Percentiles rank a stretch among this genome's conserved stretches.
phyloP scores from a whole-genome alignment of 1,140 invertebrate species.

The Reticulitermes speratus region DNA sequence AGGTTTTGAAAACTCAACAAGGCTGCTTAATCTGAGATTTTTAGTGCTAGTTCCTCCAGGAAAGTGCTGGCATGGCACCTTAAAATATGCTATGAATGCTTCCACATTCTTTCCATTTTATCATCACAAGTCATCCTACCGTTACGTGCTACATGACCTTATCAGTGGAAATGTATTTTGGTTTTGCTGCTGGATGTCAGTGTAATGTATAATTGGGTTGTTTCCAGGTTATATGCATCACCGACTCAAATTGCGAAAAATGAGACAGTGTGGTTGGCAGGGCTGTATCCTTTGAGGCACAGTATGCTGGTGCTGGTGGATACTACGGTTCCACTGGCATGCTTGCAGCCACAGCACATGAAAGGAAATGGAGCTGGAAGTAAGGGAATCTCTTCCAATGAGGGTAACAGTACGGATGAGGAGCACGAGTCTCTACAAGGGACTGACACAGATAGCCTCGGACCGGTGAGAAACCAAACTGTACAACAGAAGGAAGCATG shows the following conservation, averaged over 20 bases:
- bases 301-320: slow-evolving; percentile 62
- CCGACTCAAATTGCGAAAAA: slow-evolving; percentile 53
- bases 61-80: too few relatives aligned
- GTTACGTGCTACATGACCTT: too few relatives aligned
- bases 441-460: slow-evolving; percentile 40
- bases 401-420: slow-evolving; percentile 31
- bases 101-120: too few relatives aligned
- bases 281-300: slow-evolving; percentile 58
- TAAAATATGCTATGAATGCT: too few relatives aligned
- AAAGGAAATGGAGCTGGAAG: slow-evolving; percentile 26
- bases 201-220: too few relatives aligned
- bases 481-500: too few relatives aligned
- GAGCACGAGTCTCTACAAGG: slow-evolving; percentile 34
- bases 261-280: slow-evolving; percentile 56
- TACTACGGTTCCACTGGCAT: slow-evolving; percentile 59
- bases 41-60: too few relatives aligned
- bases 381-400: slow-evolving; percentile 41
- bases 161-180: too few relatives aligned
- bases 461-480: slow-evolving; percentile 38
- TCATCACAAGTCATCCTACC: too few relatives aligned
- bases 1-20: too few relatives aligned
- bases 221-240: slow-evolving; percentile 58
- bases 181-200: too few relatives aligned
- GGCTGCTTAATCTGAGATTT: too few relatives aligned
- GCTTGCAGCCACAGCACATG: slow-evolving; percentile 38